Evolutionary conservation across 2,888 invertebrate genomes (phyloP).

Genomic region (Neoascia interrupta): DNA sequence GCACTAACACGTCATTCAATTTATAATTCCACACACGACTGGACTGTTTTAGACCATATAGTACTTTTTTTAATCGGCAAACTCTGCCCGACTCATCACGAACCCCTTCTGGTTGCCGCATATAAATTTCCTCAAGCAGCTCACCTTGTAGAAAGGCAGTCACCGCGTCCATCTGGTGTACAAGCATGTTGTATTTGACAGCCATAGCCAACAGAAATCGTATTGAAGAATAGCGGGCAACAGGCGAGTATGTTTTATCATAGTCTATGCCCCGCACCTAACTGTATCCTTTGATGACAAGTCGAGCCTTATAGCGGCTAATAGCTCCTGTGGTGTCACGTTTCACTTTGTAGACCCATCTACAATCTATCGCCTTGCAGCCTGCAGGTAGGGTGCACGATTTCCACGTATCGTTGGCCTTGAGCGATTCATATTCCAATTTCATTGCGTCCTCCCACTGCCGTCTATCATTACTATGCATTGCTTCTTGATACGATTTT

Average conservation of each 20-base stretch:
- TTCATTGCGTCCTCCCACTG: constrained; percentile 29
- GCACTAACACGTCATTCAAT: constrained; percentile 1
- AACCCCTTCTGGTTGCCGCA: constrained; percentile 11
- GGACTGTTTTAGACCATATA: constrained; percentile 28
- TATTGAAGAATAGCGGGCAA: not conserved
- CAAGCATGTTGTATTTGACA: not conserved
- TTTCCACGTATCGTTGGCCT: constrained; percentile 20
- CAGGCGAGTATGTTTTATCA: not conserved
- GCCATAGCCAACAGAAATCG: not conserved
- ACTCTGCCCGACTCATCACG: not conserved
- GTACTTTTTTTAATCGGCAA: not conserved
- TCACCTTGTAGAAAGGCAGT: not conserved
- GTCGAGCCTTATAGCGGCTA: not conserved
- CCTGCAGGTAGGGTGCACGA: not conserved
- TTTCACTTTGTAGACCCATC: too few relatives aligned
- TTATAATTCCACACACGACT: constrained; percentile 19
- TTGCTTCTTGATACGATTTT: constrained; percentile 10
- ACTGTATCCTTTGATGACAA: not conserved
- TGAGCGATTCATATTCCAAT: constrained; percentile 9
- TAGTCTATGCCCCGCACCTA: not conserved
- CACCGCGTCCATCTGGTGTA: not conserved
- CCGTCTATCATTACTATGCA: not conserved
- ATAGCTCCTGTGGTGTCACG: not conserved
- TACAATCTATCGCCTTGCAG: not conserved
- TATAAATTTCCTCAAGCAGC: not conserved